phyloP scores from a whole-genome alignment of 2,888 invertebrate species.

The Schizaphis graminum region DNA sequence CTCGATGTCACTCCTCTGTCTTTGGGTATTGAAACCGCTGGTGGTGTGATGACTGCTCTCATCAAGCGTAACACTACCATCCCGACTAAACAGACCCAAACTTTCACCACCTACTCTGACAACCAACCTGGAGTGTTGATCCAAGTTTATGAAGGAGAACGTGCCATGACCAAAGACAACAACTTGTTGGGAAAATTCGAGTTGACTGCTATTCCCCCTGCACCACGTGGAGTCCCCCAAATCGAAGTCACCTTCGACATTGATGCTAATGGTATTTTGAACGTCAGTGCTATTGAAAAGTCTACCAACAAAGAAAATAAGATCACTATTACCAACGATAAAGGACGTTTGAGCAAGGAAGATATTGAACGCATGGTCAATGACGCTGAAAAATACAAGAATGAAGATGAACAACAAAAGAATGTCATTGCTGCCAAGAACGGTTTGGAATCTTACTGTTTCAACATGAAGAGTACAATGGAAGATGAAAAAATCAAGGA shows the following conservation, averaged over 20 bases:
- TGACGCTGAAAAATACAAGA: constrained; percentile 93
- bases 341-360: constrained; percentile 92
- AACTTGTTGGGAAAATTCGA: constrained; percentile 97
- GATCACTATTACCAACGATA: constrained; percentile 93
- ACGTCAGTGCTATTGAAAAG: constrained; percentile 93
- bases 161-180: constrained; percentile 96
- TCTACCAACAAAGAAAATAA: constrained; percentile 92
- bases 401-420: constrained; percentile 86
- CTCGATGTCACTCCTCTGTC: constrained; percentile 94
- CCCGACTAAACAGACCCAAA: constrained; percentile 96
- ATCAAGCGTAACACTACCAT: constrained; percentile 98
- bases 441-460: constrained; percentile 88
- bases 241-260: constrained; percentile 71
- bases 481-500: constrained; percentile 94
- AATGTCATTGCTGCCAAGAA: constrained; percentile 88
- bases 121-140: constrained; percentile 97
- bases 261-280: constrained; percentile 92
- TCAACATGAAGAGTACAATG: constrained; percentile 95
- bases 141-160: constrained; percentile 93
- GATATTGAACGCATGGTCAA: constrained; percentile 94
- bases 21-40: constrained; percentile 92
- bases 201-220: constrained; percentile 95
- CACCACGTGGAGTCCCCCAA: constrained; percentile 85
- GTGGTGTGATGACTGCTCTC: constrained; percentile 94
- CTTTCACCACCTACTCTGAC: constrained; percentile 97